These are phyloP conservation scores for Aphis craccivora DNA, from an alignment of 1,140 invertebrate genomes.

Conservation along the genomic window DNA sequence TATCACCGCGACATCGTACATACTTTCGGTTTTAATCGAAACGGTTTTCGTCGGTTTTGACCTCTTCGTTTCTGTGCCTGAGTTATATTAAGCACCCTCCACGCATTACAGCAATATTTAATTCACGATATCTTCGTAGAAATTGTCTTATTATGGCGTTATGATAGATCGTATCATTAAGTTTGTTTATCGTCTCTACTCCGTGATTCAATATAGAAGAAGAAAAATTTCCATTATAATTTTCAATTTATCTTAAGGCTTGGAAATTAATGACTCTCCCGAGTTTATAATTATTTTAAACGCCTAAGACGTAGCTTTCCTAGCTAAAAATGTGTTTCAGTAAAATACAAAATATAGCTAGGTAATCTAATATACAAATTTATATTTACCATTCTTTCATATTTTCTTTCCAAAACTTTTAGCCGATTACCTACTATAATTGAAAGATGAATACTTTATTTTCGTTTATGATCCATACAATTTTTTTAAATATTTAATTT, in stretches of 20 bases:
- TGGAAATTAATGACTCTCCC: too few species aligned
- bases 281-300: not conserved
- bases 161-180: not conserved
- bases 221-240: not conserved
- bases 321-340: not conserved
- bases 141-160: too few species aligned
- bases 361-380: too few species aligned
- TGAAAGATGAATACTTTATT: not conserved
- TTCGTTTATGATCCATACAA: too few species aligned
- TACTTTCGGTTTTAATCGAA: constrained; percentile 12
- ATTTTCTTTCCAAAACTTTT: not conserved
- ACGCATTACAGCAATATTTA: not conserved
- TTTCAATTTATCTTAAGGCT: too few species aligned
- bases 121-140: not conserved
- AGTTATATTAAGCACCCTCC: not conserved
- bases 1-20: not conserved
- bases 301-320: too few species aligned
- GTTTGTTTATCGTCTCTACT: not conserved
- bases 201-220: too few species aligned
- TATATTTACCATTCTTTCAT: not conserved
- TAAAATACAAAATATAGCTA: too few species aligned
- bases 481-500: too few species aligned
- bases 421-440: not conserved
- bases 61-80: not conserved
- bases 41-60: not conserved